phyloP scores from a whole-genome alignment of 2,888 invertebrate species.

The Melieria picta region DNA sequence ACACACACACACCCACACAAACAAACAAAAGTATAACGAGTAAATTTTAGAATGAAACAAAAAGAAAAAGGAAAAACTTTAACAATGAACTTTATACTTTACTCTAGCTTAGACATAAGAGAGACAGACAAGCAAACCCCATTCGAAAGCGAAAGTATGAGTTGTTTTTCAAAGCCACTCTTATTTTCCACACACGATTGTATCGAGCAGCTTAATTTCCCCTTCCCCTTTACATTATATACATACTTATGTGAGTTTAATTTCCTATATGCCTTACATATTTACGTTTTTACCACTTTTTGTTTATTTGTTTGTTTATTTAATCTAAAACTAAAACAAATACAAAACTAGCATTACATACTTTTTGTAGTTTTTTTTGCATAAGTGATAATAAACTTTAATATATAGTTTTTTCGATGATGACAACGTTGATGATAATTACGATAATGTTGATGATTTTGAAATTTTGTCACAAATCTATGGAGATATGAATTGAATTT shows the following conservation, averaged over 20 bases:
- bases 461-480: constrained; percentile 20
- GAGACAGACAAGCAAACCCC: too few species aligned
- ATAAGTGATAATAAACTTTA: neutral
- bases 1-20: neutral
- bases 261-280: neutral
- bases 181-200: too few species aligned
- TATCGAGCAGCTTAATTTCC: too few species aligned
- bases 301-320: neutral
- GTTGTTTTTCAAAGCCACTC: too few species aligned
- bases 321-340: neutral
- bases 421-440: neutral
- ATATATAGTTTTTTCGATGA: neutral
- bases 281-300: neutral
- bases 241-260: neutral
- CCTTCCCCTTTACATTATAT: neutral
- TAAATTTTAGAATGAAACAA: too few species aligned
- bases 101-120: too few species aligned
- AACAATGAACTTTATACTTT: too few species aligned
- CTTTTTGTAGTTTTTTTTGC: neutral
- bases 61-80: too few species aligned
- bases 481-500: constrained; percentile 8
- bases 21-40: neutral
- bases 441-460: constrained; percentile 15
- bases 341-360: neutral
- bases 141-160: too few species aligned